Conservation (phyloP, 2,888 invertebrate species). For the Limnephilus auricula region DNA sequence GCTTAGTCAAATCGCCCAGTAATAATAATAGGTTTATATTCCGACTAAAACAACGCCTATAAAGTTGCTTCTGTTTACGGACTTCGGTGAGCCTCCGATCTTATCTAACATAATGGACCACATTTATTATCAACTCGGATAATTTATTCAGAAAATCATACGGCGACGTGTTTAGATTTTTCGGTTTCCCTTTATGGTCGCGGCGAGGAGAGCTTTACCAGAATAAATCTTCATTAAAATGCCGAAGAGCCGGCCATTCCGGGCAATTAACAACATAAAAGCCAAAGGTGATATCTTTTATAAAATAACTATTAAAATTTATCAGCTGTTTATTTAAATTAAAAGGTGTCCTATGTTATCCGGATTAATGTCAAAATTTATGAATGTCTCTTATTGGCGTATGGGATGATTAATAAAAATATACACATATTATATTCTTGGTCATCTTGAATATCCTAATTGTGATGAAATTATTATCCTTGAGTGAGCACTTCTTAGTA, state of each 20-base stretch:
- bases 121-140: slow-evolving; percentile 22
- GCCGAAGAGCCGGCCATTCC: slow-evolving; percentile 36
- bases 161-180: not conserved
- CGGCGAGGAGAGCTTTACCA: not conserved
- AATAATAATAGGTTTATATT: not conserved
- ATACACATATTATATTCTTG: not conserved
- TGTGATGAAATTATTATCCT: not conserved
- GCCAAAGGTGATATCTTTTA: slow-evolving; percentile 23
- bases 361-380: slow-evolving; percentile 40
- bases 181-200: slow-evolving; percentile 21
- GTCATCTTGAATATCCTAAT: not conserved
- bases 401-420: not conserved
- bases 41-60: slow-evolving; percentile 8
- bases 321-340: slow-evolving; percentile 34
- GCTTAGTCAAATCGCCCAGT: not conserved
- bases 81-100: not conserved
- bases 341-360: slow-evolving; percentile 43
- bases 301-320: slow-evolving; percentile 52
- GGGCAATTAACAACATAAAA: slow-evolving; percentile 49
- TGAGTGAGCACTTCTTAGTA: not conserved
- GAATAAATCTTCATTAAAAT: slow-evolving; percentile 58
- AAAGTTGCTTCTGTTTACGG: slow-evolving; percentile 42
- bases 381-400: not conserved
- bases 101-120: slow-evolving; percentile 31
- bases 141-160: slow-evolving; percentile 30